Evolutionary conservation across 2,888 invertebrate genomes (phyloP), one percentile per base, ranked within the genome.

Genomic region (Drosophila bunnanda): DNA sequence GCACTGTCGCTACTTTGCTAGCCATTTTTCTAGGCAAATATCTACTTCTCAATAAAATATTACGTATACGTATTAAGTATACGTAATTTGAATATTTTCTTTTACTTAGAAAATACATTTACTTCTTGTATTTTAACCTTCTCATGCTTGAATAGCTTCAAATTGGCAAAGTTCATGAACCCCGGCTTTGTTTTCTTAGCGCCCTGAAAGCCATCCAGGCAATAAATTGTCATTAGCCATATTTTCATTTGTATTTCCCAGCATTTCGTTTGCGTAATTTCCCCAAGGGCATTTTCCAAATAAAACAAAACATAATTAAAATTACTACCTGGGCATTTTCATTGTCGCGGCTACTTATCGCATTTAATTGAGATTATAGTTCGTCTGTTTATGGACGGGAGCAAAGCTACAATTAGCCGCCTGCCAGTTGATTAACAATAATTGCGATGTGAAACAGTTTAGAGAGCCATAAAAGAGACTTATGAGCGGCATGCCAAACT

Each of bases 291-390:
- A 17, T 32, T 57, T 32, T 41, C 59, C 12, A n/a, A 34, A 9
- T 25, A 9, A 34, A n/a, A n/a, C 20, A n/a, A 46, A 48, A 7
- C n/a, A 46, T 46, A 28, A 15, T 44, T 15, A 0, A 64, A 64
- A 61, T 17, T 12, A 41, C 25, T 9, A 41, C 15, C 15, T 39
- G 10, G 44, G 38, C 32, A 52, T 60, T 73, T 81, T 76, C 66
- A 87, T 84, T 78, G 68, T 62, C 78, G 46, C 65, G 62, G 48
- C 66, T 66, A 76, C 66, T 74, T 84, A 67, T 48, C 73, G 70
- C 73, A 68, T 66, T 84, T 58, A 79, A 84, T 71, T 71, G 64
- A 62, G 56, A 65, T 76, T 84, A 76, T 66, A 74, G 81, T 76
- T 87, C 69, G 74, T 74, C 57, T 50, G 43, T 69, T 69, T 68